These are phyloP conservation scores for Priocnemis perturbator DNA, from an alignment of 2,888 invertebrate genomes.

Conservation along the genomic window DNA sequence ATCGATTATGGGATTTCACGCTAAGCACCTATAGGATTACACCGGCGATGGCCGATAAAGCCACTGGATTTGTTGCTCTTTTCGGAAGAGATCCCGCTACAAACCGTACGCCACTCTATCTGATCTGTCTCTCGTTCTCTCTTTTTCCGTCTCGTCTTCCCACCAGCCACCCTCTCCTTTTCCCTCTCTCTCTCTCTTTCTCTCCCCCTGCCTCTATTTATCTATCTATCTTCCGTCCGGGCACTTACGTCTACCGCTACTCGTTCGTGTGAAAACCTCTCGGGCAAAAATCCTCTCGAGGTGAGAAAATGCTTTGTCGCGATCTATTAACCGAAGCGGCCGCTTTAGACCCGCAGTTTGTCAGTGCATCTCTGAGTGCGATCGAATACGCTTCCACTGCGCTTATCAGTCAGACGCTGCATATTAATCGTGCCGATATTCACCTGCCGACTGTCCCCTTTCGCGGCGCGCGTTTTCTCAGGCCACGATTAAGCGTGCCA, in stretches of 20 bases:
- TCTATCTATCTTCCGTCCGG: too few species aligned
- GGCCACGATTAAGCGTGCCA: conserved; percentile 62
- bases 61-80: conserved; percentile 73
- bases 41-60: conserved; percentile 68
- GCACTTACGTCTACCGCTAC: conserved; percentile 23
- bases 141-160: not conserved
- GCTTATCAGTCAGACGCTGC: too few species aligned
- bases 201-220: too few species aligned
- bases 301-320: too few species aligned
- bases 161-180: not conserved
- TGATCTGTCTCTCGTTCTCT: conserved; percentile 35
- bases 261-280: conserved; percentile 3
- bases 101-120: conserved; percentile 46
- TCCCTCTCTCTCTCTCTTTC: conserved; percentile 5
- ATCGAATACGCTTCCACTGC: too few species aligned
- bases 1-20: conserved; percentile 76
- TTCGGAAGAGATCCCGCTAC: conserved; percentile 53
- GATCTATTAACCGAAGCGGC: too few species aligned
- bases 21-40: conserved; percentile 75
- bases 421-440: too few species aligned
- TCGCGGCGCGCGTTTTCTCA: too few species aligned
- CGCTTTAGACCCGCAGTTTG: too few species aligned
- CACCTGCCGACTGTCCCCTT: too few species aligned
- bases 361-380: too few species aligned
- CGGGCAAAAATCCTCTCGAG: too few species aligned